phyloP scores from a whole-genome alignment of 2,113 vertebrate genomes.

The Xenus cinereus region DNA sequence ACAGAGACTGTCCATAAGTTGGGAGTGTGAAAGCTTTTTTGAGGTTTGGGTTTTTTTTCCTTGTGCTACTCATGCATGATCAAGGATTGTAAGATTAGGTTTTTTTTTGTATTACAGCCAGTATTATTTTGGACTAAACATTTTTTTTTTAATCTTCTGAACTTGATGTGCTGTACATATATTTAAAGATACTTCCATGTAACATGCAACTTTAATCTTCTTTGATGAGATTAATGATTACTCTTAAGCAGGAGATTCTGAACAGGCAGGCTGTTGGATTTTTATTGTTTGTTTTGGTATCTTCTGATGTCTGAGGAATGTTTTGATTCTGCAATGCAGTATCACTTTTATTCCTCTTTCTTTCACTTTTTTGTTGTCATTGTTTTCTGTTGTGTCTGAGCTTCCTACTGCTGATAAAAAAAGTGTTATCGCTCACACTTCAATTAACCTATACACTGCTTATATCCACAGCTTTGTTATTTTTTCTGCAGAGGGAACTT shows the following conservation, averaged over 20 bases:
- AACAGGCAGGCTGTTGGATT: background rate
- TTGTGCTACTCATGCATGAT: background rate
- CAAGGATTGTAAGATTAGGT: background rate
- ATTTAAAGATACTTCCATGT: background rate
- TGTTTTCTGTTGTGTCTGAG: background rate
- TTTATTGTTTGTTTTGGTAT: background rate
- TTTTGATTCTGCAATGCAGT: background rate
- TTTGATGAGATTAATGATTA: background rate
- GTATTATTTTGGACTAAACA: background rate
- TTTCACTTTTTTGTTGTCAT: background rate
- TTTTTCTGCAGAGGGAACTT: background rate
- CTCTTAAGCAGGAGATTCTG: background rate
- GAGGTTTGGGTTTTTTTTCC: background rate
- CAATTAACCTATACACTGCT: background rate
- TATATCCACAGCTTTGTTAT: background rate
- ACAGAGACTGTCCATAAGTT: rapidly evolving
- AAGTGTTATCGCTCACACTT: background rate
- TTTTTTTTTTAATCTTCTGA: background rate
- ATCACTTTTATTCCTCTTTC: background rate
- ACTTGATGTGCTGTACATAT: background rate
- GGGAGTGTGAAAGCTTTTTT: background rate
- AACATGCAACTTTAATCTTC: background rate
- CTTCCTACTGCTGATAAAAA: background rate
- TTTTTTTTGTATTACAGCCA: background rate
- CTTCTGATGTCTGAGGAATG: background rate